Evolutionary conservation across 2,113 vertebrate species (phyloP), one percentile per base, ranked within the genome.

Genomic region (Sterna hirundo): DNA sequence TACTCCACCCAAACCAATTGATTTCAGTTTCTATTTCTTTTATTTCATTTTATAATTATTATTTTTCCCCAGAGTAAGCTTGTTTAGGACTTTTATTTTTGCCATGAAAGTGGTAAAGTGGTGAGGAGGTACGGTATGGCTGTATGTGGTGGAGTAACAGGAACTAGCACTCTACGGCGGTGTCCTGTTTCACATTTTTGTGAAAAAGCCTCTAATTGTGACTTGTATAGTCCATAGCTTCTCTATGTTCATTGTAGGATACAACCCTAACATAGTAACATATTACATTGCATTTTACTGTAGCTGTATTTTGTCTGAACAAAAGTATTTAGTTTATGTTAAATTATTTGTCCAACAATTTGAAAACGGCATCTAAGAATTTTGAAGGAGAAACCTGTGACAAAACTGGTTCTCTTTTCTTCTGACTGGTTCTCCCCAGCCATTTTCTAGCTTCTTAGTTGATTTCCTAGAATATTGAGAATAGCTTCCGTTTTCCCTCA

Each of bases 181-280:
- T 69, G 70, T 64, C n/a, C 6, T 10, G 6, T 5, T 42, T 83
- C 71, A 29, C 1, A 0, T 47, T 34, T 61, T 70, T 27, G 17
- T 83, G 62, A 47, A 72, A 83, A 74, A 65, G 10, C 66, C 30
- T 88, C 36, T 65, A 17, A 32, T 5, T 60, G 49, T n/a, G 30
- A 38, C 36, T 77, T 58, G 5, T 32, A 0, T 20, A 42, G 34
- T 70, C 44, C 34, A 25, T 19, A 83, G 16, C 8, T 58, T 92
- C 49, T 95, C 16, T 58, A 2, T 61, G 18, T 27, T 86, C 13
- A 19, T 52, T 65, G 40, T 13, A 72, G 62, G 77, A 21, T 16
- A 68, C 14, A 65, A 18, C 9, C 7, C 20, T 57, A 52, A 36
- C 0, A 0, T 71, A 11, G 15, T 60, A 32, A 68, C 9, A 5